Base-by-base conservation (phyloP, 2,797 vertebrate genomes). In the Falco naumanni region DNA sequence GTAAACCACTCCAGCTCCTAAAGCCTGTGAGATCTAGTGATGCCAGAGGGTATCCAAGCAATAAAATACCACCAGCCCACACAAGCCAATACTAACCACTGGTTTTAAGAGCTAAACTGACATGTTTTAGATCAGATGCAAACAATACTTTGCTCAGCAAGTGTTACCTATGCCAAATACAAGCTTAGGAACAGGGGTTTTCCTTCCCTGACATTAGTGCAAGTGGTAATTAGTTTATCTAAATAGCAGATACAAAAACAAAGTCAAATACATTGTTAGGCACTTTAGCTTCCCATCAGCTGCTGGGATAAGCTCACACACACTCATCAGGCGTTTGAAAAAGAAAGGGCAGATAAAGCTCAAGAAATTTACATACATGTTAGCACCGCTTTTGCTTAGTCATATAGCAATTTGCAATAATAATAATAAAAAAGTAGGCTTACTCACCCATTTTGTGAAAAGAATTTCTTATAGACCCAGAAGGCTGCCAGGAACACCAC, bases 371-470 rank as follows among this genome's bases (percentile, higher is more conserved):
- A 47, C 7, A 51, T 16, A 69, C 1, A 1, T 0, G 4, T 53
- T 90, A 90, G 94, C 56, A 37, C 29, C 77, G 87, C 84, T 89
- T 77, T 81, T 64, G 84, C 81, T 84, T 69, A 84, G 59, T 37
- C 84, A 31, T 33, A 37, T 41, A 82, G 70, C 79, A 84, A 69
- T 31, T 3, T 43, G 81, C 51, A 87, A 5, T 15, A 64, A 48
- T 7, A 51, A 18, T 4, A 20, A 37, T 16, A 57, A 71, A 69
- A 64, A 61, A 24, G 28, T 17, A 41, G 41, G n/a, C 1, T 86
- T 75, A 95, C 96, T 97, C 93, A 97, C 96, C 94, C 93, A 60
- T 83, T 90, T 9, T 90, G 94, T 41, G 97, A 87, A 43, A 74
- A 56, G 72, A 22, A 85, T 11, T 78, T 90, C 94, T 97, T 97